These are phyloP conservation scores for Xiphophorus hellerii DNA, from an alignment of 2,113 vertebrate genomes.

Conservation along the genomic window DNA sequence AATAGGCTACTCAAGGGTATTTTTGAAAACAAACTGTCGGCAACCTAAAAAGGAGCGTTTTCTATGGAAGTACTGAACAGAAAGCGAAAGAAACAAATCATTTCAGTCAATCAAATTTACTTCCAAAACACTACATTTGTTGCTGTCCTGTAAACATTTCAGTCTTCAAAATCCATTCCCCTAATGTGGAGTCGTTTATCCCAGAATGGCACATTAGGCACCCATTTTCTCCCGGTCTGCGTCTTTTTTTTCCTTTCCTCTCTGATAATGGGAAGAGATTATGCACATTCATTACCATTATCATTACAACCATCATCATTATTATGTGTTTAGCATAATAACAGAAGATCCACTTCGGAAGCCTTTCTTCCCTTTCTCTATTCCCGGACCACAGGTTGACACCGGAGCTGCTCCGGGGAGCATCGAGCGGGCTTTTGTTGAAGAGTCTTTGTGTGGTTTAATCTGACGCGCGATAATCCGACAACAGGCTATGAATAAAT, in stretches of 20 bases:
- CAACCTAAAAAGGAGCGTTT: not conserved
- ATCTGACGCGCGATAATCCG: slow-evolving; percentile 3
- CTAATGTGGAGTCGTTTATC: slow-evolving; percentile 54
- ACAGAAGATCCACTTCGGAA: slow-evolving; percentile 25
- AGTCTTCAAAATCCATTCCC: slow-evolving; percentile 35
- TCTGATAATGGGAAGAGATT: slow-evolving; percentile 70
- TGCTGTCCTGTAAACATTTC: slow-evolving; percentile 39
- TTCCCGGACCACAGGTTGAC: slow-evolving; percentile 6
- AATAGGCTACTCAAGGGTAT: too few relatives aligned
- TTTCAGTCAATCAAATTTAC: not conserved
- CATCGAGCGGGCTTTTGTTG: slow-evolving; percentile 18
- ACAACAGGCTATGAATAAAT: slow-evolving; percentile 11
- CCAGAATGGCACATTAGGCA: slow-evolving; percentile 64
- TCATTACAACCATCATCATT: slow-evolving; percentile 71
- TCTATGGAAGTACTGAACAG: not conserved
- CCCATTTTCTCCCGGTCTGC: slow-evolving; percentile 51
- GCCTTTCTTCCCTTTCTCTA: slow-evolving; percentile 35
- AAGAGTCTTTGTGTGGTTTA: slow-evolving; percentile 26
- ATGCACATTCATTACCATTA: slow-evolving; percentile 77
- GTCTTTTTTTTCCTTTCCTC: slow-evolving; percentile 23
- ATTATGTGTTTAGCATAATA: slow-evolving; percentile 61
- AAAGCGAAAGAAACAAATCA: not conserved
- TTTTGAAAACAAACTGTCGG: too few relatives aligned
- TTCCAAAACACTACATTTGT: not conserved
- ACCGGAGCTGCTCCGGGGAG: not conserved